These are phyloP conservation scores for Fragum whitleyi DNA, from an alignment of 2,888 invertebrate species.

Conservation along the genomic window DNA sequence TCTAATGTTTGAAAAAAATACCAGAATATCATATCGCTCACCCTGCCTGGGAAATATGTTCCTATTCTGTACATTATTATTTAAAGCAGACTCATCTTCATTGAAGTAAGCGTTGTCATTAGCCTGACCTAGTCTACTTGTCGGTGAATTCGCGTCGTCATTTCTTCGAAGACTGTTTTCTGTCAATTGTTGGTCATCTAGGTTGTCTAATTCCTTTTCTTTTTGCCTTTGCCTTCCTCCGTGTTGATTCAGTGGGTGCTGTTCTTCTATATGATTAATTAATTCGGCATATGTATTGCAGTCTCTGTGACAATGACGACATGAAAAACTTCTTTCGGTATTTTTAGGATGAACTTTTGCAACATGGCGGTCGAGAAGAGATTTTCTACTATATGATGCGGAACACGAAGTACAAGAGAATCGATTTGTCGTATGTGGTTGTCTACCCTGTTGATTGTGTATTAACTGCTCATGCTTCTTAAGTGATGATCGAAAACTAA, in stretches of 20 bases:
- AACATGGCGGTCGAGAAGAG: conserved; percentile 19
- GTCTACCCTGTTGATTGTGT: neutral
- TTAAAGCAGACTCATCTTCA: conserved; percentile 32
- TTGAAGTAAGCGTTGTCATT: neutral
- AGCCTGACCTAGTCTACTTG: neutral
- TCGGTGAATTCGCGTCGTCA: neutral
- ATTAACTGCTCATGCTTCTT: neutral
- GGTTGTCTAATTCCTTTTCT: no score
- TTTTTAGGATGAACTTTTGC: conserved; percentile 1
- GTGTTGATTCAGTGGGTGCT: conserved; percentile 20
- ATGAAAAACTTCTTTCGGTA: neutral
- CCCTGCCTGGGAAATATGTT: conserved; percentile 32
- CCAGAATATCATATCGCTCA: conserved; percentile 43
- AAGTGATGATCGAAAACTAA: neutral
- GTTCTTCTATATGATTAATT: neutral
- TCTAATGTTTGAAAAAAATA: conserved; percentile 43
- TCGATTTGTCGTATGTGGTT: neutral
- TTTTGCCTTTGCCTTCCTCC: neutral
- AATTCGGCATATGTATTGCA: conserved; percentile 13
- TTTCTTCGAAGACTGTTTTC: neutral
- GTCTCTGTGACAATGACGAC: conserved; percentile 25
- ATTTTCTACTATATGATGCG: conserved; percentile 32
- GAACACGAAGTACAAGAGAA: conserved; percentile 26
- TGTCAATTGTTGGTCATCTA: neutral
- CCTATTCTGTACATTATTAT: conserved; percentile 25